phyloP scores from a whole-genome alignment of 2,113 vertebrate species.

The Ochotona curzoniae region DNA sequence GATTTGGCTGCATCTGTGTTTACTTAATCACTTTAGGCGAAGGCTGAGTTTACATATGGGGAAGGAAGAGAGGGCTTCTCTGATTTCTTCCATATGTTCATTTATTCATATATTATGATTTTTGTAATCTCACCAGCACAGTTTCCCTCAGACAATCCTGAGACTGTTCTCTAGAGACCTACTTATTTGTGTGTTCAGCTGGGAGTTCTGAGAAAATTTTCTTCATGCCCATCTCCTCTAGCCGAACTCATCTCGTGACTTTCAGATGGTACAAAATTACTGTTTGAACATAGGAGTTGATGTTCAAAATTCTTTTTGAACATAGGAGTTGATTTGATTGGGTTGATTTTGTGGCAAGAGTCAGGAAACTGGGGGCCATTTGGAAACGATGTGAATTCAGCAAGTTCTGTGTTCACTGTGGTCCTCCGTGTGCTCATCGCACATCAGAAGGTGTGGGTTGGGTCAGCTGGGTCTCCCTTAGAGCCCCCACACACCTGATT shows the following conservation, averaged over 20 bases:
- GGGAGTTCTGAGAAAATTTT: constrained; percentile 73
- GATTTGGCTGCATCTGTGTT: constrained; percentile 85
- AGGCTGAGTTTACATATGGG: constrained; percentile 86
- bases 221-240: constrained; percentile 17
- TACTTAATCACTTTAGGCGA: constrained; percentile 87
- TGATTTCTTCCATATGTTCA: constrained; percentile 90
- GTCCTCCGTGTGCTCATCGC: background rate
- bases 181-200: constrained; percentile 80
- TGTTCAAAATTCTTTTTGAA: background rate
- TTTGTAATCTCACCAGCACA: constrained; percentile 81
- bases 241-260: background rate
- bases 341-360: background rate
- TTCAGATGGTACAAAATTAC: constrained; percentile 32
- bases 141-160: constrained; percentile 76
- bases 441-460: background rate
- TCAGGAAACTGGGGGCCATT: background rate
- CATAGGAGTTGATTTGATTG: background rate
- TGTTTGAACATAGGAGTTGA: background rate
- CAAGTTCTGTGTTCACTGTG: background rate
- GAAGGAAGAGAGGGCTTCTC: constrained; percentile 81
- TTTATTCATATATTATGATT: constrained; percentile 85
- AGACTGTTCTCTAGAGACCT: constrained; percentile 49
- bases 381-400: background rate
- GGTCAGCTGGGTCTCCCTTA: background rate
- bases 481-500: too few relatives aligned